A percentile compares a stretch with the other conserved stretches of the same genome.
Evolutionary conservation across 2,113 vertebrate genomes (phyloP).

Genomic region (Sturnus vulgaris): DNA sequence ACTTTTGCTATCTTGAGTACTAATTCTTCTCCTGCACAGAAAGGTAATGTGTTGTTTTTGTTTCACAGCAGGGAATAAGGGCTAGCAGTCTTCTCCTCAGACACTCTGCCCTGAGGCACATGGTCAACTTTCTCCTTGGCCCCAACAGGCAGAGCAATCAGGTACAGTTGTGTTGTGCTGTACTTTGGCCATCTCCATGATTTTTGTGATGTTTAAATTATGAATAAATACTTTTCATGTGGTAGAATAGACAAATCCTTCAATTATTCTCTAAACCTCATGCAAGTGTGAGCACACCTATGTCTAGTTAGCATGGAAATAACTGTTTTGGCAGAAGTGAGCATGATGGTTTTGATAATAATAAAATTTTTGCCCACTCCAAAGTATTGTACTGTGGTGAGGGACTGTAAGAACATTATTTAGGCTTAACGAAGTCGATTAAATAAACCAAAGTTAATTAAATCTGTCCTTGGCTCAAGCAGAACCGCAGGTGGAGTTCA

Average conservation of each 20-base stretch:
- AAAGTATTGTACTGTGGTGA: not conserved
- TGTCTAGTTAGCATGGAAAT: not conserved
- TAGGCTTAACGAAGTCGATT: not conserved
- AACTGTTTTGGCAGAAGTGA: not conserved
- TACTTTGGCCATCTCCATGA: not conserved
- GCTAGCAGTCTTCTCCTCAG: slow-evolving; percentile 89
- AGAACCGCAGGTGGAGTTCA: slow-evolving; percentile 97
- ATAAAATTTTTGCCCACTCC: not conserved
- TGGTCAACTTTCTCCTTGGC: slow-evolving; percentile 93
- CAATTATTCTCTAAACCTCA: not conserved
- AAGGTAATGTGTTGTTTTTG: slow-evolving; percentile 1
- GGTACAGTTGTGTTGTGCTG: slow-evolving; percentile 66
- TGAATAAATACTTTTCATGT: not conserved
- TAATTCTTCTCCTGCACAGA: not conserved
- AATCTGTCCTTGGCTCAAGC: not conserved
- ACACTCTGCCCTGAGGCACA: slow-evolving; percentile 89
- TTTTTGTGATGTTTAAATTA: not conserved
- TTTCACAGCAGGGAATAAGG: slow-evolving; percentile 80
- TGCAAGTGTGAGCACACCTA: not conserved
- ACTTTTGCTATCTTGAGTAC: not conserved
- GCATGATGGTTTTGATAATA: accelerated
- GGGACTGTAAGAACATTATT: not conserved
- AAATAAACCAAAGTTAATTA: not conserved
- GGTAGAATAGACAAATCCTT: not conserved
- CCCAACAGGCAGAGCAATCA: slow-evolving; percentile 88